Conservation (phyloP, 2,797 vertebrate genomes). For the Pachyuromys duprasi region DNA sequence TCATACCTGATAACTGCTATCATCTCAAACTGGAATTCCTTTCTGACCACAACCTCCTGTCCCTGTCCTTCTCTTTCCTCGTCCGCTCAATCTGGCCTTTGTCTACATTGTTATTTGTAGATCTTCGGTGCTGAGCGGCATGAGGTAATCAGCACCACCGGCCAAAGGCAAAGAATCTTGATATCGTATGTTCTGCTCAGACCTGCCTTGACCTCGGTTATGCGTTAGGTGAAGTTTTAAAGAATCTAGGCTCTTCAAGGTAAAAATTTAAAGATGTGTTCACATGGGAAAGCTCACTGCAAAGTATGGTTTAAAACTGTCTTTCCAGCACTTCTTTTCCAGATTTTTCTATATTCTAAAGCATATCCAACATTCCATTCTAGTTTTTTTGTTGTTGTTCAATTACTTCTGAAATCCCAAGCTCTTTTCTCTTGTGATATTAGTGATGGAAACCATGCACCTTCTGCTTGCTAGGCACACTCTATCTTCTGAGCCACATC, state of each 20-base stretch:
- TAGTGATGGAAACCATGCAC: not conserved
- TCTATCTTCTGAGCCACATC: too few relatives aligned
- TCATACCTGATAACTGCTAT: constrained; percentile 45
- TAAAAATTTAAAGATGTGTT: not conserved
- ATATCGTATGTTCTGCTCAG: constrained; percentile 45
- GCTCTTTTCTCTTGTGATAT: not conserved
- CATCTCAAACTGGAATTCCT: constrained; percentile 56
- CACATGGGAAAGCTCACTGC: constrained; percentile 9
- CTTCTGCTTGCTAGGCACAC: not conserved
- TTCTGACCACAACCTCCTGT: constrained; percentile 57
- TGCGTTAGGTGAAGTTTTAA: constrained; percentile 9
- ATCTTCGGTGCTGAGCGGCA: not conserved
- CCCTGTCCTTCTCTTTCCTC: constrained; percentile 45
- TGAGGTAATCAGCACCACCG: constrained; percentile 13
- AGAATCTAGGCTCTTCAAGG: constrained; percentile 10
- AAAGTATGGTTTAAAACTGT: constrained; percentile 9
- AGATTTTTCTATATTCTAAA: constrained; percentile 30
- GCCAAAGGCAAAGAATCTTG: constrained; percentile 61
- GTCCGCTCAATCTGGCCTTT: constrained; percentile 61
- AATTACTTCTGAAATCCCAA: not conserved
- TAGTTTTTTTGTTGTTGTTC: constrained; percentile 5
- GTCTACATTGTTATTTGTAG: constrained; percentile 58
- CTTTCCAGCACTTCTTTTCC: not conserved
- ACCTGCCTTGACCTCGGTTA: constrained; percentile 47
- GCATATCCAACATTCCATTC: not conserved